Base-by-base conservation (phyloP, 2,797 vertebrate genomes). In the Characodon lateralis region DNA sequence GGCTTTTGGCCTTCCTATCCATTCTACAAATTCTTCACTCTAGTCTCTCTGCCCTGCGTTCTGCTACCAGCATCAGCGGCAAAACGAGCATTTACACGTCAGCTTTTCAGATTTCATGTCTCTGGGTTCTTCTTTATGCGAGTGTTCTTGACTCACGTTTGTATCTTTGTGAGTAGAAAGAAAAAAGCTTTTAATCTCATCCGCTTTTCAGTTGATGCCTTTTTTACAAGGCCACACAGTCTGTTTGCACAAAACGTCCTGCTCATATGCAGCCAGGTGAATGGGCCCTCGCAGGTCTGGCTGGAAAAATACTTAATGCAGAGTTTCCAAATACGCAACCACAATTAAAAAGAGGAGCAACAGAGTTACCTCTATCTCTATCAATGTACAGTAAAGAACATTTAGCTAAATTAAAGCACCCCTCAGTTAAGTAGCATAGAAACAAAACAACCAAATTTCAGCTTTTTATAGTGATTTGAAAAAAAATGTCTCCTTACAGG, bases 1-100 rank as follows among this genome's bases (percentile, higher is more conserved):
- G 88, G 71, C 80, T 83, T 74, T 76, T 5, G 80, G 74, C 69
- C 55, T 74, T 81, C 48, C 14, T 43, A 68, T 84, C 69, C 51
- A 74, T 74, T 80, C 61, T 73, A 65, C 71, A 26, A 76, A 69
- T 78, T 79, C 87, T 73, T 88, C 78, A 85, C 84, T 78, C 76
- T 16, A 70, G 66, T 77, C 81, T 89, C 73, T 50, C 72, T 76
- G 72, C 53, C 71, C 78, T 39, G 53, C 31, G 71, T 16, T 77
- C 66, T 76, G 61, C 84, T 88, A 83, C 85, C 53, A 86, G 76
- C n/a, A 61, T 72, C 86, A 46, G 78, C 82, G 73, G 79, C 71
- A 76, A 78, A 31, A 87, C 84, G 88, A 89, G 77, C 78, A 85
- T 91, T 88, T 81, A 74, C 83, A 80, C 90, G 77, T 78, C 58